Evolutionary conservation across 2,888 invertebrate species (phyloP), one percentile per base, ranked within the genome.

Genomic region (Nudaria mundana): DNA sequence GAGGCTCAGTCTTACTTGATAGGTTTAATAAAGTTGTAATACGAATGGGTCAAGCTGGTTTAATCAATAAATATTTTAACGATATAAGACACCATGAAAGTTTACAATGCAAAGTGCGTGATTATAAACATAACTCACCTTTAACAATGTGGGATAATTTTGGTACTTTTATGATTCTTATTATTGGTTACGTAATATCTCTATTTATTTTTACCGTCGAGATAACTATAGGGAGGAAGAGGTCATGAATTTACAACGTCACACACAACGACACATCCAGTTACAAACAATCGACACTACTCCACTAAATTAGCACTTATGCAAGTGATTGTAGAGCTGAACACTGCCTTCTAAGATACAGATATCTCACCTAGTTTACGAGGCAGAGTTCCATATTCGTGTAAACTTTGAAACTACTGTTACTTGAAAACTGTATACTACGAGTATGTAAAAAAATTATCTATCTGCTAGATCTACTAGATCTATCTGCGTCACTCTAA

Each of bases 1-100:
- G 66, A 11, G 76, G 74, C 4, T 74, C 76, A 0, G 39, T 56
- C 40, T 45, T 70, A n/a, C 14, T 34, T 1, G 23, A 16, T 4
- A 13, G 35, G 12, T 49, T 56, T 2, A 8, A 63, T 33, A 23
- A 39, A 0, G 61, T 63, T 30, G 10, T 38, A 2, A 22, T 37
- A n/a, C 32, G 13, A n/a, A 6, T 56, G 1, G 35, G 5, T 2
- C 18, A 51, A 3, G 33, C 42, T 28, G 74, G 75, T 10, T 10
- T 74, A 1, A 12, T 58, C 8, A 5, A 33, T 2, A 56, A 60
- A 12, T 44, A 52, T 25, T 28, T 36, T 4, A 2, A n/a, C 0
- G 40, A 53, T 6, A 20, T 66, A 3, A 29, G 47, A n/a, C 34
- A 16, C 18, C 42, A 12, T 4, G 56, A 66, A 26, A 36, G 31